Evolutionary conservation across 2,797 vertebrate species (phyloP).

Genomic region (Diplodus puntazzo): DNA sequence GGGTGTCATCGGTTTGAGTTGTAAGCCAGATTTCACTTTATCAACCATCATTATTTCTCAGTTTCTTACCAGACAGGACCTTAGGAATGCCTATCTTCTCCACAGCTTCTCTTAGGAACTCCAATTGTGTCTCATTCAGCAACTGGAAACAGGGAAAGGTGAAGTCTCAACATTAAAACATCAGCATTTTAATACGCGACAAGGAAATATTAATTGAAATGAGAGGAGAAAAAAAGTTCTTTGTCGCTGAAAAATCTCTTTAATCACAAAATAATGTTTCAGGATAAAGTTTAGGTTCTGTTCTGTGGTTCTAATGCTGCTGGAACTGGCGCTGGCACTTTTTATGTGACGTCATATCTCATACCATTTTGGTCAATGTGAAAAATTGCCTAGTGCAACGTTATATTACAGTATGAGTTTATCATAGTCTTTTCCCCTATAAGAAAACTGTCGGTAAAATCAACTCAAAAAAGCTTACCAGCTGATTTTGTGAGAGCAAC

Average conservation of each 20-base stretch:
- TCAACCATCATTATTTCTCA: neutral
- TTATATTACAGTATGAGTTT: neutral
- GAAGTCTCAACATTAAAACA: neutral
- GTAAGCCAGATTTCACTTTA: neutral
- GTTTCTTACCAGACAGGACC: slow-evolving; percentile 85
- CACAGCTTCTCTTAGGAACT: slow-evolving; percentile 82
- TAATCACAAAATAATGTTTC: neutral
- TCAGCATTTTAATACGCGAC: neutral
- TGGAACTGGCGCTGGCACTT: too few species aligned
- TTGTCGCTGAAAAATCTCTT: neutral
- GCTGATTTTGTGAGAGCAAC: slow-evolving; percentile 15
- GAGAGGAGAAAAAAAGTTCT: neutral
- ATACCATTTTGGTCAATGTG: neutral
- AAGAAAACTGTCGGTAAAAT: neutral
- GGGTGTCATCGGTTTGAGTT: neutral
- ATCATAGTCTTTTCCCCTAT: neutral
- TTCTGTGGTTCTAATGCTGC: neutral
- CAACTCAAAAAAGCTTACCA: slow-evolving; percentile 25
- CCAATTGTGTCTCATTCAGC: slow-evolving; percentile 60
- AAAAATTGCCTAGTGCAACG: neutral
- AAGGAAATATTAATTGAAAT: neutral
- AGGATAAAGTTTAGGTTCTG: neutral
- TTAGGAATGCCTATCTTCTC: slow-evolving; percentile 84
- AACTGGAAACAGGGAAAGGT: slow-evolving; percentile 59
- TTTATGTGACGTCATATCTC: neutral